Evolutionary conservation across 2,797 vertebrate genomes (phyloP).

Genomic region (Mus caroli): DNA sequence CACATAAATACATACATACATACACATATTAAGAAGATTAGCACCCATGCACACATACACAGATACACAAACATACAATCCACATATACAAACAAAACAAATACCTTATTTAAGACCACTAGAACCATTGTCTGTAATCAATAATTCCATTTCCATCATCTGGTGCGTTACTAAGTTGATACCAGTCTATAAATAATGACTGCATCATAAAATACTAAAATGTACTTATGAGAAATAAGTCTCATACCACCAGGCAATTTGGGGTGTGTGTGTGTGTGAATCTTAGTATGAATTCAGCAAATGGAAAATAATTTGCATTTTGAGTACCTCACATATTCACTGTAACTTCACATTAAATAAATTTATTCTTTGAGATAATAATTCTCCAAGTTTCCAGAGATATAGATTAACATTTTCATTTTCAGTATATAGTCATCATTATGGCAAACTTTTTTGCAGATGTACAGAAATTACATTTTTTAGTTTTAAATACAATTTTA

Average conservation of each 20-base stretch:
- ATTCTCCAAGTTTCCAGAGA: neutral
- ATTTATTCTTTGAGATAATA: slow-evolving; percentile 13
- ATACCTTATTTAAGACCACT: neutral
- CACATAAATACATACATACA: neutral
- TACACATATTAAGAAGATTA: neutral
- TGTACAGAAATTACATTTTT: neutral
- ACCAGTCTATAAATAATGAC: slow-evolving; percentile 44
- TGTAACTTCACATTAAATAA: slow-evolving; percentile 43
- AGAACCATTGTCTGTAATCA: slow-evolving; percentile 61
- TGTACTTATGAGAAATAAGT: slow-evolving; percentile 58
- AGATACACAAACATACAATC: neutral
- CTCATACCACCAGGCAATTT: slow-evolving; percentile 36
- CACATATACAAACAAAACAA: neutral
- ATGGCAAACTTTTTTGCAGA: neutral
- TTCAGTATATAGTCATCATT: slow-evolving; percentile 17
- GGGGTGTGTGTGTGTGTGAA: neutral
- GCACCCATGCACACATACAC: neutral
- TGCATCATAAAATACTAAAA: slow-evolving; percentile 13
- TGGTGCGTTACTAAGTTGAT: neutral
- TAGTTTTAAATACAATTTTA: neutral
- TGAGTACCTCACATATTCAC: slow-evolving; percentile 42
- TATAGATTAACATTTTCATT: slow-evolving; percentile 14
- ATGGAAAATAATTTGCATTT: slow-evolving; percentile 70
- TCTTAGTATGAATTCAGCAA: slow-evolving; percentile 50
- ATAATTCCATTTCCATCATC: slow-evolving; percentile 57